Base-by-base conservation (phyloP, 53 echinoderm and acorn worm species). In the Pentamera pediparva region DNA sequence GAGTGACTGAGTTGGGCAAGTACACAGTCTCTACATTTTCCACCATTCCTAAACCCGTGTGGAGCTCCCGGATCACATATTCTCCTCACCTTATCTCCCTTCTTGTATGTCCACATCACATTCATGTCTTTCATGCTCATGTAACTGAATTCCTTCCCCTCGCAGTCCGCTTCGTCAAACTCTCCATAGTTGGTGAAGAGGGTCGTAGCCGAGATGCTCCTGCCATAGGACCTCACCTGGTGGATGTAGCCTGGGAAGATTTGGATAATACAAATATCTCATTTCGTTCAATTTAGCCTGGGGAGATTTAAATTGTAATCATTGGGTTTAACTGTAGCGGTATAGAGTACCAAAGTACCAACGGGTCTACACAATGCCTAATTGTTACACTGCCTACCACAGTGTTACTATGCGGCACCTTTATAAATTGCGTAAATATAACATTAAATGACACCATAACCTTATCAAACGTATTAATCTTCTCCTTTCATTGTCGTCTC, bases 91-190 rank as follows among this genome's bases (percentile, higher is more conserved):
- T 82, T 96, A 43, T 96, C 96, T 22, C 96, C 96, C 47, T 91
- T 78, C 73, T 88, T 96, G 69, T 96, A 96, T 0, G 96, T 91
- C 96, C 96, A 96, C 69, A 96, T 79, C 7, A 96, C 86, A 29
- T 74, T 79, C 29, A 96, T 90, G 34, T 96, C 88, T 41, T 37
- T 57, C 37, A 96, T 91, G 56, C 57, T 61, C 22, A 85, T 91
- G 56, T 96, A 91, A 22, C 85, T 62, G 25, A 72, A 39, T 2
- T 83, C 77, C 29, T 77, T 69, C 13, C 39, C 80, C 26, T 65
- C 29, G 45, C 96, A 96, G 21, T 76, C 90, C 4, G 85, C 76
- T 36, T 80, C 81, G 62, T 91, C 80, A 49, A 91, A 96, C 15
- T 79, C 60, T 3, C 84, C 82, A 32, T 83, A 69, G 25, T 83